Percentiles rank a stretch among this genome's conserved stretches.
Evolutionary conservation across 2,113 vertebrate genomes (phyloP).

Genomic region (Silurus meridionalis): DNA sequence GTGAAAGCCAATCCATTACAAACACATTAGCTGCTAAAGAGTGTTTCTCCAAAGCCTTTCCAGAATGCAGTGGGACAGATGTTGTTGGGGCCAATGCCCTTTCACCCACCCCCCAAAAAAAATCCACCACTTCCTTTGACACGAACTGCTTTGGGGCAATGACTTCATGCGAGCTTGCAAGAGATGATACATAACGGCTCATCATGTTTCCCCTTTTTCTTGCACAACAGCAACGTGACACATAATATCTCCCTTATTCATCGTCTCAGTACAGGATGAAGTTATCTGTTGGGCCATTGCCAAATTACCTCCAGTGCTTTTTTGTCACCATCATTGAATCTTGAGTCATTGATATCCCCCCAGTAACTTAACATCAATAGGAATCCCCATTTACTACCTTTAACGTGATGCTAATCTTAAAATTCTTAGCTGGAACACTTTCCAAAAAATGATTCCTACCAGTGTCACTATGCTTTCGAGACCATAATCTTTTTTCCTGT

Average conservation of each 20-base stretch:
- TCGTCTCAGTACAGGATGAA: constrained; percentile 63
- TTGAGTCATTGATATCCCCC: constrained; percentile 45
- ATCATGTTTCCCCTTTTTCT: constrained; percentile 3
- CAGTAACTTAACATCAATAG: not conserved
- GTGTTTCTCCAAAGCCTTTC: constrained; percentile 29
- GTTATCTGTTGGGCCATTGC: constrained; percentile 32
- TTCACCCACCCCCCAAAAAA: not conserved
- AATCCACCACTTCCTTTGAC: not conserved
- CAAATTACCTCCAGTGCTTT: constrained; percentile 51
- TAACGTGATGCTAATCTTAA: not conserved
- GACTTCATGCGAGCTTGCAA: constrained; percentile 1
- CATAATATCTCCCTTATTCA: constrained; percentile 56
- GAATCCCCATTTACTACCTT: not conserved
- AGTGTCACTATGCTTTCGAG: not conserved
- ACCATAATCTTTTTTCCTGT: not conserved
- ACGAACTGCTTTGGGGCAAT: constrained; percentile 4
- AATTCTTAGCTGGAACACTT: not conserved
- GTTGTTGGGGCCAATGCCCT: constrained; percentile 1
- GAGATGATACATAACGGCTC: constrained; percentile 20
- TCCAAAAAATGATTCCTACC: not conserved
- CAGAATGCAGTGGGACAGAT: constrained; percentile 6
- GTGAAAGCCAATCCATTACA: constrained; percentile 53
- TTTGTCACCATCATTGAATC: constrained; percentile 36
- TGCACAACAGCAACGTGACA: constrained; percentile 60
- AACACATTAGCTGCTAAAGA: constrained; percentile 42